Evolutionary conservation across 2,888 invertebrate species (phyloP).

Genomic region (Drosophila limbata): DNA sequence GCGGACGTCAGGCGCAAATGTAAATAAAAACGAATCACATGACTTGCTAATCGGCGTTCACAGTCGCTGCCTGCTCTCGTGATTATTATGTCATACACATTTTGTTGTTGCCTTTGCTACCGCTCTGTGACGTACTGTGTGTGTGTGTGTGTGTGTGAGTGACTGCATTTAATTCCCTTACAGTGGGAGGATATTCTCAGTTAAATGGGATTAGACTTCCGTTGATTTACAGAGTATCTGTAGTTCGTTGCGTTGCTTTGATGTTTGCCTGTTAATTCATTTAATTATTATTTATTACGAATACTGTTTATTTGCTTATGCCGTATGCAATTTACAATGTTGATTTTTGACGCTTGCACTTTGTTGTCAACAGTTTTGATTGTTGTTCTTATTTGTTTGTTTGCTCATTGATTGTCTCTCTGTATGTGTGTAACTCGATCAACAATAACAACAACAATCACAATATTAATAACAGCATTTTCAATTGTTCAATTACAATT

Average conservation of each 20-base stretch:
- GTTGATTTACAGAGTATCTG: slow-evolving; percentile 19
- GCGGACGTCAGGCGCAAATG: slow-evolving; percentile 73
- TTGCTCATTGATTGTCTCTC: slow-evolving; percentile 40
- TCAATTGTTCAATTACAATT: slow-evolving; percentile 61
- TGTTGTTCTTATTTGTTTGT: slow-evolving; percentile 49
- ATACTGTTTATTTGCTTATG: slow-evolving; percentile 63
- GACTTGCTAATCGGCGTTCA: slow-evolving; percentile 84
- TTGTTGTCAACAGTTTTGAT: slow-evolving; percentile 49
- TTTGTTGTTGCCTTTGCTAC: slow-evolving; percentile 65
- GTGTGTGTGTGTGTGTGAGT: slow-evolving; percentile 1
- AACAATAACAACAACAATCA: slow-evolving; percentile 27
- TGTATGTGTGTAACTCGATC: slow-evolving; percentile 13
- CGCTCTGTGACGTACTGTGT: slow-evolving; percentile 29
- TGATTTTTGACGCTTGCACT: slow-evolving; percentile 71
- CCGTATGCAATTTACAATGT: slow-evolving; percentile 48
- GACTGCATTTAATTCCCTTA: slow-evolving; percentile 21
- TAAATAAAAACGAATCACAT: slow-evolving; percentile 85
- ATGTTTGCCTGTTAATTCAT: slow-evolving; percentile 65
- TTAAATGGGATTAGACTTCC: not conserved
- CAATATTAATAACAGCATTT: slow-evolving; percentile 39
- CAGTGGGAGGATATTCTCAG: slow-evolving; percentile 30
- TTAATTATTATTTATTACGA: slow-evolving; percentile 75
- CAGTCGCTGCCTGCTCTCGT: slow-evolving; percentile 83
- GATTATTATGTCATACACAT: slow-evolving; percentile 84
- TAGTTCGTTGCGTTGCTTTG: slow-evolving; percentile 29